phyloP scores from a whole-genome alignment of 2,797 vertebrate genomes.

The Busarellus nigricollis region DNA sequence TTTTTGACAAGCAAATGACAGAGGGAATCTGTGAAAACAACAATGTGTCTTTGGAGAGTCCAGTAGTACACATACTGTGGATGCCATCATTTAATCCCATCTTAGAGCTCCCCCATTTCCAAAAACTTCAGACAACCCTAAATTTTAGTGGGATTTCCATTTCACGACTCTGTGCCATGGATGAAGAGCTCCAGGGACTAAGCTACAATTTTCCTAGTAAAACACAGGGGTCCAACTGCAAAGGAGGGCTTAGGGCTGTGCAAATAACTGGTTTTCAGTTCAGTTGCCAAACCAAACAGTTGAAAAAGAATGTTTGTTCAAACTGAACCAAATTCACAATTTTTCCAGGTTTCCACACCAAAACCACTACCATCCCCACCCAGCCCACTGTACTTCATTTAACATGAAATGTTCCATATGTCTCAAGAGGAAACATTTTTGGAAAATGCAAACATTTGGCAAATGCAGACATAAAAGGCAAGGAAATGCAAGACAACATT shows the following conservation, averaged over 20 bases:
- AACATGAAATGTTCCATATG: neutral
- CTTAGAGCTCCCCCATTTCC: neutral
- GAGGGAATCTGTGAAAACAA: neutral
- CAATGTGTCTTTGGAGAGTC: neutral
- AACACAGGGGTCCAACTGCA: neutral
- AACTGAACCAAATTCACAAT: neutral
- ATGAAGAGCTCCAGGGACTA: neutral
- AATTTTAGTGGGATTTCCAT: conserved; percentile 15
- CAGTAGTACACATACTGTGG: neutral
- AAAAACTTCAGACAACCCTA: neutral
- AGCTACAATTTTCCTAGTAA: conserved; percentile 18
- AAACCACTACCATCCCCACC: conserved; percentile 1
- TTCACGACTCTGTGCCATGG: neutral
- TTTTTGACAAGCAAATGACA: neutral
- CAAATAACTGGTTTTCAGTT: conserved; percentile 20
- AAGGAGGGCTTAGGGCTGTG: conserved; percentile 1
- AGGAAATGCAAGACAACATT: neutral
- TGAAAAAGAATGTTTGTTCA: conserved; percentile 34
- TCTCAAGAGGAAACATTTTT: neutral
- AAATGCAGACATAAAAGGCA: neutral
- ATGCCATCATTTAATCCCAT: neutral
- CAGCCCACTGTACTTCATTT: neutral
- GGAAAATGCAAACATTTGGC: neutral
- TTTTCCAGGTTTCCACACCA: conserved; percentile 59
- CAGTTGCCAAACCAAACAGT: conserved; percentile 33